Evolutionary conservation across 2,797 vertebrate species (phyloP), one percentile per base, ranked within the genome.

Genomic region (Distichodus sexfasciatus): DNA sequence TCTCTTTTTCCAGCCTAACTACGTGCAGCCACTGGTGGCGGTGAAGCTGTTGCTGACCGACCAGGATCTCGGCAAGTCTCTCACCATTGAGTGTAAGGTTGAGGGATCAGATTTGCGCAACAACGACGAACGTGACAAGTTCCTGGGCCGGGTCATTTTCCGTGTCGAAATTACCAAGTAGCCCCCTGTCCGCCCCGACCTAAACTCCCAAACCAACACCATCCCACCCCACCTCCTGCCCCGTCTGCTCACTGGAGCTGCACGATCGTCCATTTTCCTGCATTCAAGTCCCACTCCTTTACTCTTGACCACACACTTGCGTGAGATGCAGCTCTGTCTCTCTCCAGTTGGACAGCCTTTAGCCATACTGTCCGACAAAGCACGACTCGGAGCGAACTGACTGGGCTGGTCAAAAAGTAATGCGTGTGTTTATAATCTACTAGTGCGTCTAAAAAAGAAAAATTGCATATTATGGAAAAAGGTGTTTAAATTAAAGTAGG

Each of bases 1-100:
- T 60, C 4, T 80, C 72, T 41, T 31, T 55, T 65, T 83, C 59
- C 82, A 94, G 89, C 76, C 85, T 26, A 85, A 87, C 48, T 97
- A 97, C 15, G 91, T 93, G 40, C 95, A 98, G 90, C 96, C 96
- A 0, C 65, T 98, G 43, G 94, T 97, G 17, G 95, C 95, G 1
- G 87, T 96, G 69, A 93, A 95, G 82, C 81, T 96, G 76, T n/a
- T 76, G 51, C 78, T 96, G 60, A 68, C 6, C 1, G 77, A 86
- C 76, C 84, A 85, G 8, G 89, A 84, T 78, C 85, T 83, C 70
- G 86, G 87, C 76, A 82, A 77, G 36, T 83, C 93, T 78, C 87
- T 92, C 69, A 74, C 75, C 15, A 80, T 98, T 15, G 94, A 97
- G 86, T 98, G 95, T 82, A 94, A 89, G 86, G 85, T 98, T 29